These are phyloP conservation scores for Spodoptera litura DNA, from an alignment of 1,140 invertebrate species.

Conservation along the genomic window DNA sequence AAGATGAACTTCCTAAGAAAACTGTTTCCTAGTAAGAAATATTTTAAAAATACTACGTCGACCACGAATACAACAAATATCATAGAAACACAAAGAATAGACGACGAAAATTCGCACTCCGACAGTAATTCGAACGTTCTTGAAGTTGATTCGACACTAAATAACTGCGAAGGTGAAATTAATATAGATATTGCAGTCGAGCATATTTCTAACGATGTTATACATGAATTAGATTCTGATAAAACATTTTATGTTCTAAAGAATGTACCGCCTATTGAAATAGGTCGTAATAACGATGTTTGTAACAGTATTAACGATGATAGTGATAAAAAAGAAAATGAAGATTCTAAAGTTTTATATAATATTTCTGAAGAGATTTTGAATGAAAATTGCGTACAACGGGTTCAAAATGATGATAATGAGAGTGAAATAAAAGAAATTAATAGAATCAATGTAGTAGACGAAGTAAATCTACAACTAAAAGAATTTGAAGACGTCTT, in stretches of 20 bases:
- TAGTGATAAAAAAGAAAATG: background rate
- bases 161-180: background rate
- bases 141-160: background rate
- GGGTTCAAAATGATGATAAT: background rate
- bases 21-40: too few relatives aligned
- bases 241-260: background rate
- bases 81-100: too few relatives aligned
- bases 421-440: background rate
- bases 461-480: background rate
- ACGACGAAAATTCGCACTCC: background rate
- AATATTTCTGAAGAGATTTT: background rate
- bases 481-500: constrained; percentile 36
- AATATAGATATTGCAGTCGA: background rate
- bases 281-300: background rate
- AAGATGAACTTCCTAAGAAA: too few relatives aligned
- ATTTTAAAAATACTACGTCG: too few relatives aligned
- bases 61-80: too few relatives aligned
- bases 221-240: background rate
- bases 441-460: background rate
- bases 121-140: background rate
- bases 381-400: background rate
- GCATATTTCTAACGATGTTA: too few relatives aligned
- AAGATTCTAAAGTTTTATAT: background rate
- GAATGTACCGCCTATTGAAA: background rate
- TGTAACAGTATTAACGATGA: background rate